Evolutionary conservation across 2,888 invertebrate species (phyloP).

Genomic region (Thumatha senex): DNA sequence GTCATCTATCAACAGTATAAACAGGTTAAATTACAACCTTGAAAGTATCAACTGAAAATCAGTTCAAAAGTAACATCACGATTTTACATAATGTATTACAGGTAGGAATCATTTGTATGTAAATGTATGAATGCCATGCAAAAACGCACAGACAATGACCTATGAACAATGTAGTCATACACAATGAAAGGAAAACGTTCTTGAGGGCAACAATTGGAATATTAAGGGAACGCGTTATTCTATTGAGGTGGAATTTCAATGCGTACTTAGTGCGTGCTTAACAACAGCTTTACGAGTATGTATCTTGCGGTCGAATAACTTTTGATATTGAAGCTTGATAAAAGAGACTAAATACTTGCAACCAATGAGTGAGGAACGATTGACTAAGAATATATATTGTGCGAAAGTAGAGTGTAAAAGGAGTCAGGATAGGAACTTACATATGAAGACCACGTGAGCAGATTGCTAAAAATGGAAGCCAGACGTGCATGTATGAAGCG

Average conservation of each 20-base stretch:
- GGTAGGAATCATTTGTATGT: conserved; percentile 63
- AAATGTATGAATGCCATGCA: conserved; percentile 54
- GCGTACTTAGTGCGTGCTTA: neutral
- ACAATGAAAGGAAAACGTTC: conserved; percentile 65
- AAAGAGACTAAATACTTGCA: no score
- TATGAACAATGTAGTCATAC: conserved; percentile 54
- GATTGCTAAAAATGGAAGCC: no score
- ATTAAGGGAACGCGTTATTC: conserved; percentile 18
- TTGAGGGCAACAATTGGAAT: conserved; percentile 26
- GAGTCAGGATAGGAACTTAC: no score
- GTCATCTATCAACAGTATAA: no score
- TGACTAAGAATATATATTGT: no score
- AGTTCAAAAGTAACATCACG: neutral
- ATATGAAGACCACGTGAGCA: no score
- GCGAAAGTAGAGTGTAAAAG: no score
- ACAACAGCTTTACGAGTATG: neutral
- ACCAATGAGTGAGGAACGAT: no score
- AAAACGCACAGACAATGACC: conserved; percentile 66
- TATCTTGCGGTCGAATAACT: neutral
- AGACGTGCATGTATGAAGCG: no score
- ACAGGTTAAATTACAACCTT: neutral
- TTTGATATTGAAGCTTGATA: no score
- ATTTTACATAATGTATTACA: conserved; percentile 48
- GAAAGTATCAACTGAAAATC: neutral
- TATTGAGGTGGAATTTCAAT: conserved; percentile 1